Conservation (phyloP, 2,888 invertebrate genomes). For the Maniola hyperantus region DNA sequence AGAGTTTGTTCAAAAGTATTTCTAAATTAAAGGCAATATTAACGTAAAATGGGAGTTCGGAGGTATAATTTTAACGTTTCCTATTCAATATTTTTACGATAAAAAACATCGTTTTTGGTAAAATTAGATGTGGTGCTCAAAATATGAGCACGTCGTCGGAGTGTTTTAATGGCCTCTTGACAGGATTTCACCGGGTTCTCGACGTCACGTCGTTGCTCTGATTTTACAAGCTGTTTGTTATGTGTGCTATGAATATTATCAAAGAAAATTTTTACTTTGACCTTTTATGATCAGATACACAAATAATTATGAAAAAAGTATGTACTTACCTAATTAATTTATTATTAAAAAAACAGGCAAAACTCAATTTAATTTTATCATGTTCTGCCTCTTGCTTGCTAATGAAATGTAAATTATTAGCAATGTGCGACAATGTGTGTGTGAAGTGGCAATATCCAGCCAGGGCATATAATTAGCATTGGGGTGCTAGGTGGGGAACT, state of each 20-base stretch:
- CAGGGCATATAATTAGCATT: too few species aligned
- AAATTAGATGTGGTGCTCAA: slow-evolving; percentile 66
- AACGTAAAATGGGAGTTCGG: not conserved
- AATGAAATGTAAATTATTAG: too few species aligned
- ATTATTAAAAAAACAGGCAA: not conserved
- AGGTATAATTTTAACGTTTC: too few species aligned
- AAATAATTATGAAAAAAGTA: not conserved
- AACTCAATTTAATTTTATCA: not conserved
- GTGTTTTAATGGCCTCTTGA: slow-evolving; percentile 79
- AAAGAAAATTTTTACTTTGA: not conserved
- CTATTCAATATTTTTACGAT: slow-evolving; percentile 27
- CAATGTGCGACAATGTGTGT: too few species aligned
- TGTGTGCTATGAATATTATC: slow-evolving; percentile 66
- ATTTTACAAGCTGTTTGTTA: slow-evolving; percentile 71
- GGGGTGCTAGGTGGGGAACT: too few species aligned
- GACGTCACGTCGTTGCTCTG: slow-evolving; percentile 80
- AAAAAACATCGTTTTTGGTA: slow-evolving; percentile 46
- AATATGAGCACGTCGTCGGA: slow-evolving; percentile 69
- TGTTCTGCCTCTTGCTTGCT: not conserved
- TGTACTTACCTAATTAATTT: too few species aligned
- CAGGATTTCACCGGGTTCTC: slow-evolving; percentile 67
- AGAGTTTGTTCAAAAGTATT: too few species aligned
- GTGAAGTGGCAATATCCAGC: too few species aligned
- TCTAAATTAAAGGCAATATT: not conserved
- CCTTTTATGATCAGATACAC: not conserved